Evolutionary conservation across 2,888 invertebrate genomes (phyloP).

Genomic region (Nemapogon koenigi): DNA sequence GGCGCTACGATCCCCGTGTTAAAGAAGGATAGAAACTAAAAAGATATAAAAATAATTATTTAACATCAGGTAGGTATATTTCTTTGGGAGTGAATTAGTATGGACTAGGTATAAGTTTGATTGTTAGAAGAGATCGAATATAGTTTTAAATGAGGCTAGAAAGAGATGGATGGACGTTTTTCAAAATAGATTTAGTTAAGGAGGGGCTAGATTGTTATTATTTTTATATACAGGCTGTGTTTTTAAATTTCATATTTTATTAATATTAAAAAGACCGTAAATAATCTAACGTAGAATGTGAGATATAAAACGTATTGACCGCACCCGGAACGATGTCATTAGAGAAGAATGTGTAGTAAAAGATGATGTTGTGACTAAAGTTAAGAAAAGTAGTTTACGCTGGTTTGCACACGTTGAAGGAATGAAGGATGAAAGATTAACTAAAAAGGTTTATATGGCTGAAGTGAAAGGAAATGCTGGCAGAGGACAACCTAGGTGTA

Average conservation of each 20-base stretch:
- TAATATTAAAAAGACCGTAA: slow-evolving; percentile 2
- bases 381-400: too few relatives aligned
- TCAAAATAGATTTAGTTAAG: too few relatives aligned
- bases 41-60: slow-evolving; percentile 41
- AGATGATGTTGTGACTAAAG: too few relatives aligned
- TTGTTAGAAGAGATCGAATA: slow-evolving; percentile 25
- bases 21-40: slow-evolving; percentile 25
- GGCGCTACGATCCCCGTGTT: slow-evolving; percentile 5
- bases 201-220: slow-evolving; percentile 24
- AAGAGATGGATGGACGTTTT: slow-evolving; percentile 20
- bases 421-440: too few relatives aligned
- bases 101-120: slow-evolving; percentile 24
- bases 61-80: slow-evolving; percentile 32
- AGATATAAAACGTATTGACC: too few relatives aligned
- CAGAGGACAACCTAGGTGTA: too few relatives aligned
- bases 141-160: slow-evolving; percentile 35
- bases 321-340: too few relatives aligned
- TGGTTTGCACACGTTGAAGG: too few relatives aligned
- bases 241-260: slow-evolving; percentile 11
- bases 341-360: too few relatives aligned
- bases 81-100: slow-evolving; percentile 38
- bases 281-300: too few relatives aligned
- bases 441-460: too few relatives aligned
- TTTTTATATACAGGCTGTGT: slow-evolving; percentile 29
- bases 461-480: too few relatives aligned